Percentiles rank a stretch among this genome's conserved stretches.
phyloP scores from a whole-genome alignment of 2,113 vertebrate species.

The Hemiprocne comata region DNA sequence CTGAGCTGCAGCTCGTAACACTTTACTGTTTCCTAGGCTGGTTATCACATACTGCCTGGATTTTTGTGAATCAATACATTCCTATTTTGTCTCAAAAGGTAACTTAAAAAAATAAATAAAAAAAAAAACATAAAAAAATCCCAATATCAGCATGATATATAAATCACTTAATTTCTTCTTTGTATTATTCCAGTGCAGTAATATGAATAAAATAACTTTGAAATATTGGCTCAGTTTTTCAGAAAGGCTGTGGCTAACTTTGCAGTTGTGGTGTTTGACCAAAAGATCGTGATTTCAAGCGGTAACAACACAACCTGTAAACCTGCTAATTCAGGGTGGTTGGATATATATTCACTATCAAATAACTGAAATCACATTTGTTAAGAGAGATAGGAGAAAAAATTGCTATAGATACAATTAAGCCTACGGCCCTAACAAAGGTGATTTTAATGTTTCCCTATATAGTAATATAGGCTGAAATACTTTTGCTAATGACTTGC shows the following conservation, averaged over 20 bases:
- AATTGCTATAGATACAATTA: neutral
- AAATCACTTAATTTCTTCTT: conserved; percentile 24
- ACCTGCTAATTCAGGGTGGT: neutral
- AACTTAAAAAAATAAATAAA: conserved; percentile 30
- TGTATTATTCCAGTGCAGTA: neutral
- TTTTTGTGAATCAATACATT: conserved; percentile 41
- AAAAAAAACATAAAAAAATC: neutral
- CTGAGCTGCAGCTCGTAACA: conserved; percentile 33
- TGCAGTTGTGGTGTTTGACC: neutral
- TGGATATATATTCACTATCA: neutral
- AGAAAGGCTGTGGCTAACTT: neutral
- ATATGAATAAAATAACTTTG: neutral
- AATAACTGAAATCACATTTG: neutral
- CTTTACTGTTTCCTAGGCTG: conserved; percentile 40
- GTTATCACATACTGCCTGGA: neutral
- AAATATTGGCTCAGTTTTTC: neutral
- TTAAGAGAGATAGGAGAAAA: neutral
- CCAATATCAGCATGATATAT: conserved; percentile 1
- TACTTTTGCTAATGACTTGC: neutral
- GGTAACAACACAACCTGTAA: neutral
- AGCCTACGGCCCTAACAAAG: neutral
- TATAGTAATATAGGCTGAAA: neutral
- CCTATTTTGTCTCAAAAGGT: conserved; percentile 52
- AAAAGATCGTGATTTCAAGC: neutral
- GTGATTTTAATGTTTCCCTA: neutral